Evolutionary conservation across 2,797 vertebrate genomes (phyloP).

Genomic region (Malacoraja senta): DNA sequence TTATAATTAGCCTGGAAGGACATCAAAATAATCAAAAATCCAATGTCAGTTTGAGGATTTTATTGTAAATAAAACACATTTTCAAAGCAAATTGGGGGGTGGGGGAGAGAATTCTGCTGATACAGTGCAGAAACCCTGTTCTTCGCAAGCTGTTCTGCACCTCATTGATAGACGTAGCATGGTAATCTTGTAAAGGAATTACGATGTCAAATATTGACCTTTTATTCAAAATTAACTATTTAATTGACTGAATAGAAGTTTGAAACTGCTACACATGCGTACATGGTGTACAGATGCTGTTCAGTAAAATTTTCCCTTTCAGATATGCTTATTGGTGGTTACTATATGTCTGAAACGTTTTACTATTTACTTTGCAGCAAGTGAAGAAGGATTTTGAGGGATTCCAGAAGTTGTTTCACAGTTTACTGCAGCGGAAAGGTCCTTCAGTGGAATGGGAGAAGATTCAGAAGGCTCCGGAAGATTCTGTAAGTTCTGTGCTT

Average conservation of each 20-base stretch:
- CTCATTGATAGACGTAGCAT: not conserved
- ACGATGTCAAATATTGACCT: not conserved
- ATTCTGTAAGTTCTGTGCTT: conserved; percentile 72
- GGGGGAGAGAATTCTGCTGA: no score
- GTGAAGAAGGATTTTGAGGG: conserved; percentile 85
- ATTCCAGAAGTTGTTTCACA: conserved; percentile 87
- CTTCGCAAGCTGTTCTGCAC: no score
- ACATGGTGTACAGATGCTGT: no score
- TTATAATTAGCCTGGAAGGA: not conserved
- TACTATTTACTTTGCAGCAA: conserved; percentile 52
- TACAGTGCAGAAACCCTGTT: not conserved
- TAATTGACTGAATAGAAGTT: not conserved
- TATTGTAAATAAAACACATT: not conserved
- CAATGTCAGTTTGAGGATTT: not conserved
- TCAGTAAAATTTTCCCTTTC: not conserved
- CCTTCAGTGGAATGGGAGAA: conserved; percentile 94
- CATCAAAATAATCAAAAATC: not conserved
- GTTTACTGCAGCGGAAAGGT: conserved; percentile 93
- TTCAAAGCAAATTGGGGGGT: not conserved
- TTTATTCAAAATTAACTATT: not conserved
- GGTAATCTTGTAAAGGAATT: not conserved
- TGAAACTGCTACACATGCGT: not conserved
- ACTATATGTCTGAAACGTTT: not conserved
- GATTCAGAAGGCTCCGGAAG: conserved; percentile 91
- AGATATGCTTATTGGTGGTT: not conserved